Base-by-base conservation (phyloP, 2,888 invertebrate genomes). In the Rhagium mordax region DNA sequence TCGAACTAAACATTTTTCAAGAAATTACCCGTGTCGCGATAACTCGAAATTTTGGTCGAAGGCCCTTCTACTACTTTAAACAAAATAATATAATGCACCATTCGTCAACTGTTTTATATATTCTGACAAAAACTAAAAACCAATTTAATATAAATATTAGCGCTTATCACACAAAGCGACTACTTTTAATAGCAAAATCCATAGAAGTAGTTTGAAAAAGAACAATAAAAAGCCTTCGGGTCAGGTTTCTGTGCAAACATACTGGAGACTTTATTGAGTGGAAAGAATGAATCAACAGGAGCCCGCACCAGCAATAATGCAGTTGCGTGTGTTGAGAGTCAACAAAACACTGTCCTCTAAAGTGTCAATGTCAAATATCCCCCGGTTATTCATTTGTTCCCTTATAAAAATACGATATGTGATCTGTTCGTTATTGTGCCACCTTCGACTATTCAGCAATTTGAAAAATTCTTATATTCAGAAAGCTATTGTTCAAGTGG, bases 231-330 rank as follows among this genome's bases (percentile, higher is more conserved):
- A 55, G 60, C 70, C 77, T 61, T 24, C 8, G 3, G 65, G 77
- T 72, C 68, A 74, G 74, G 74, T 70, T 61, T 49, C 33, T 68
- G 49, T 71, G 74, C 74, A 77, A 77, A 71, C 71, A 74, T 69
- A 68, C 66, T 66, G 69, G 69, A 67, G 65, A 72, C 75, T 74
- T 75, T 77, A 77, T 77, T 77, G 75, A 75, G 64, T 68, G 72
- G 74, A 75, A 75, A 75, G 77, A 77, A 77, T 75, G 64, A 66
- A 59, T 67, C 70, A 70, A 70, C 70, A 70, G 70, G 70, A 82
- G 79, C 81, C 78, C 80, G 78, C 78, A 76, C 78, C 74, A 72
- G 75, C 82, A 81, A 82, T 81, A 82, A 82, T 79, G 73, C 78
- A 55, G 74, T 57, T 69, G 62, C 77, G 75, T 74, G 71, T 78